phyloP scores from a whole-genome alignment of 1,140 invertebrate species.

The Pararge aegeria region DNA sequence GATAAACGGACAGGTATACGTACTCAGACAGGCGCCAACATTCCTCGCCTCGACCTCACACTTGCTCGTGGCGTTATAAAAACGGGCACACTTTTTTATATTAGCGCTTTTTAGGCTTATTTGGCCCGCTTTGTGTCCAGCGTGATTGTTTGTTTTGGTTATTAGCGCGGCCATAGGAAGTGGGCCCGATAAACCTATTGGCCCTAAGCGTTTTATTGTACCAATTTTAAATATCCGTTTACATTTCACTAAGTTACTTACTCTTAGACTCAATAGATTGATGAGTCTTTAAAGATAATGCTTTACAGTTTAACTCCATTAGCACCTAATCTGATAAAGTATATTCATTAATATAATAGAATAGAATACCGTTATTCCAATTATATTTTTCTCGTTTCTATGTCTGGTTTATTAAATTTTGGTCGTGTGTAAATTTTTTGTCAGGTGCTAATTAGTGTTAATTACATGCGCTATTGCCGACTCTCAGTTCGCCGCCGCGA shows the following conservation, averaged over 20 bases:
- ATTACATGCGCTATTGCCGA: slow-evolving; percentile 47
- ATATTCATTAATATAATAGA: slow-evolving; percentile 22
- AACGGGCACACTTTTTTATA: slow-evolving; percentile 76
- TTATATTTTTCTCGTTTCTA: slow-evolving; percentile 24
- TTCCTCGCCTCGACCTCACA: slow-evolving; percentile 77
- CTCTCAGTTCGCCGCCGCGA: slow-evolving; percentile 37
- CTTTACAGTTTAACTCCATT: slow-evolving; percentile 56
- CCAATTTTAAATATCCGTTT: slow-evolving; percentile 72
- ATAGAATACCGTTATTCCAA: slow-evolving; percentile 30
- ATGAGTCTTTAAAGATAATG: slow-evolving; percentile 37
- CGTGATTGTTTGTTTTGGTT: slow-evolving; percentile 76
- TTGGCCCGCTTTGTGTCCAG: slow-evolving; percentile 69
- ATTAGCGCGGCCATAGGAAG: slow-evolving; percentile 74
- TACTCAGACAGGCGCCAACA: slow-evolving; percentile 79
- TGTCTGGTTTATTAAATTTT: not conserved
- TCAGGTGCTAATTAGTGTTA: slow-evolving; percentile 63
- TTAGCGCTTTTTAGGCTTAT: slow-evolving; percentile 73
- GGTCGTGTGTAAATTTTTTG: slow-evolving; percentile 48
- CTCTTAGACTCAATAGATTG: slow-evolving; percentile 32
- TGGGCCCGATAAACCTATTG: slow-evolving; percentile 76
- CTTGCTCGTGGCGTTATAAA: slow-evolving; percentile 74
- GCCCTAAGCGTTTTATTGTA: slow-evolving; percentile 77
- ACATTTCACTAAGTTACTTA: slow-evolving; percentile 35
- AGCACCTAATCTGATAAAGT: slow-evolving; percentile 41
- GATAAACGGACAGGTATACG: slow-evolving; percentile 79